Evolutionary conservation across 2,113 vertebrate species (phyloP), one percentile per base, ranked within the genome.

Genomic region (Passer domesticus): DNA sequence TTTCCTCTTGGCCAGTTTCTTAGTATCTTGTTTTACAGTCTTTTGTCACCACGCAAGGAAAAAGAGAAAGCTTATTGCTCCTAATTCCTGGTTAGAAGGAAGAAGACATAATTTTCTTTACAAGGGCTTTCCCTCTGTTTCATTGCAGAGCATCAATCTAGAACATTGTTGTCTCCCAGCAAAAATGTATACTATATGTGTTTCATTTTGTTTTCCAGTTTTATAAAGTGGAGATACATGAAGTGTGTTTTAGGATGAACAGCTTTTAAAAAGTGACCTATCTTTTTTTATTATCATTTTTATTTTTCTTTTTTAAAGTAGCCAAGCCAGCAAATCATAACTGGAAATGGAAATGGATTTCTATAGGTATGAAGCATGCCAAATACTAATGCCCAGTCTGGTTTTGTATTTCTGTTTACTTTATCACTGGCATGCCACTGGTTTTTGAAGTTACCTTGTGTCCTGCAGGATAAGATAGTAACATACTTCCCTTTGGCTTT

Each of bases 381-480:
- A 94, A 84, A 89, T 79, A 17, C 53, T 95, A 64, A 72, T 78
- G 35, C 39, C 64, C 72, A 72, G 27, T 89, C 39, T 94, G 49
- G 52, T 87, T 91, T 53, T 55, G 35, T 83, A 25, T 78, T 96
- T 86, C 47, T 95, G 56, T 94, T 97, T 97, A 85, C 16, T 14
- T 76, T 73, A 87, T 49, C 62, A 62, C 35, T 87, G 53, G 9
- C 67, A 88, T 78, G 60, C 46, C 68, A 37, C 44, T 39, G 37
- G 16, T 68, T 92, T 92, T 84, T 84, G 11, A 80, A 95, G 86
- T 96, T 85, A 88, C 73, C 67, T 84, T 64, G 39, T 95, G 82
- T 84, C 46, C 74, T 96, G 79, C 86, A 97, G 83, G 96, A 97
- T 97, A 92, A 96, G 95, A 97, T 96, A 96, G 60, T 75, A 83